Conservation (phyloP, 2,888 invertebrate genomes). For the Macrophya alboannulata region DNA sequence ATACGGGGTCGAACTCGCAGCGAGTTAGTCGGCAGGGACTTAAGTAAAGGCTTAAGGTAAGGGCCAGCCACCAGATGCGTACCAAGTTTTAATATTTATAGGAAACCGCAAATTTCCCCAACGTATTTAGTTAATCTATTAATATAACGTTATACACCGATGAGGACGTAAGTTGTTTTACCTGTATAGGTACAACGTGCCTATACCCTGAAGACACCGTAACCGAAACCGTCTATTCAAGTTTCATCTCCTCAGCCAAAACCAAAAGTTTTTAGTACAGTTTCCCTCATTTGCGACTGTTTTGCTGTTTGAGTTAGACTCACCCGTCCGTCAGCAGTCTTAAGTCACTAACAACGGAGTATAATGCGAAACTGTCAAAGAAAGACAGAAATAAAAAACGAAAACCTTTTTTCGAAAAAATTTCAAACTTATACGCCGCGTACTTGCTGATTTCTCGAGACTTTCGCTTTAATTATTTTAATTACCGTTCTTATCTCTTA, state of each 20-base stretch:
- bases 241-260: not conserved
- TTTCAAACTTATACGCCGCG: not conserved
- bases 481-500: slow-evolving; percentile 9
- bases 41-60: slow-evolving; percentile 39
- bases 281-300: not conserved
- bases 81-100: slow-evolving; percentile 70
- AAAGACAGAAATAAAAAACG: not conserved
- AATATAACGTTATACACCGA: slow-evolving; percentile 17
- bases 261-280: slow-evolving; percentile 21
- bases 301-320: slow-evolving; percentile 2
- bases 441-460: not conserved
- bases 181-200: not conserved
- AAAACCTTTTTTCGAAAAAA: not conserved
- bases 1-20: slow-evolving; percentile 29
- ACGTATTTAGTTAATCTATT: slow-evolving; percentile 45
- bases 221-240: not conserved
- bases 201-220: not conserved
- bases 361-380: not conserved
- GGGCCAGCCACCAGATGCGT: slow-evolving; percentile 63
- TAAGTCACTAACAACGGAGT: slow-evolving; percentile 12
- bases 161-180: not conserved
- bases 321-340: not conserved
- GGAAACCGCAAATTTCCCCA: slow-evolving; percentile 66
- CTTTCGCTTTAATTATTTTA: slow-evolving; percentile 27
- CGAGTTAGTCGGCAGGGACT: slow-evolving; percentile 37